Evolutionary conservation across 2,797 vertebrate genomes (phyloP).

Genomic region (Mastacembelus armatus): DNA sequence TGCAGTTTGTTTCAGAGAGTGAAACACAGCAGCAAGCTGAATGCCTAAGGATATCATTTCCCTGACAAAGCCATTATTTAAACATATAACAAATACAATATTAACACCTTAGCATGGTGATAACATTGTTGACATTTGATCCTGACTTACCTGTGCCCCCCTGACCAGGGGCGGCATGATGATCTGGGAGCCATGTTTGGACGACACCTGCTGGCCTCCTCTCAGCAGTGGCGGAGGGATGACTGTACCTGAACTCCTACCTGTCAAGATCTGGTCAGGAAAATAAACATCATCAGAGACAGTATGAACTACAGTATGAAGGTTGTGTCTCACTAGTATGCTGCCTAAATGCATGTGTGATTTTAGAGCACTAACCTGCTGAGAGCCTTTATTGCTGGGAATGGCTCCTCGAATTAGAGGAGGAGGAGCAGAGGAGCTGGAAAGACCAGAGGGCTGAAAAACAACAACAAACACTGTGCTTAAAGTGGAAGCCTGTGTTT

Average conservation of each 20-base stretch:
- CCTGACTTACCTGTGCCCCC: slow-evolving; percentile 90
- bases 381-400: slow-evolving; percentile 86
- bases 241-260: slow-evolving; percentile 87
- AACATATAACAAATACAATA: neutral
- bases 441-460: slow-evolving; percentile 81
- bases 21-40: slow-evolving; percentile 1
- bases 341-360: neutral
- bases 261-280: slow-evolving; percentile 83
- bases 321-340: neutral
- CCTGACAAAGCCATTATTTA: neutral
- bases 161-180: slow-evolving; percentile 97
- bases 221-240: slow-evolving; percentile 95
- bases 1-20: slow-evolving; percentile 26
- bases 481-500: too few species aligned
- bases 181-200: slow-evolving; percentile 91
- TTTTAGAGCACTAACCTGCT: slow-evolving; percentile 85
- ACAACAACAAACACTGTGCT: neutral
- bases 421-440: slow-evolving; percentile 88
- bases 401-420: slow-evolving; percentile 90
- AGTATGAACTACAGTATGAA: neutral
- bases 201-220: slow-evolving; percentile 88
- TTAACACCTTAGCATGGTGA: neutral
- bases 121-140: neutral
- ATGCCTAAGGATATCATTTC: neutral
- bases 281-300: slow-evolving; percentile 12